These are phyloP conservation scores for Pycnonotus jocosus DNA, from an alignment of 2,113 vertebrate genomes.

Conservation along the genomic window DNA sequence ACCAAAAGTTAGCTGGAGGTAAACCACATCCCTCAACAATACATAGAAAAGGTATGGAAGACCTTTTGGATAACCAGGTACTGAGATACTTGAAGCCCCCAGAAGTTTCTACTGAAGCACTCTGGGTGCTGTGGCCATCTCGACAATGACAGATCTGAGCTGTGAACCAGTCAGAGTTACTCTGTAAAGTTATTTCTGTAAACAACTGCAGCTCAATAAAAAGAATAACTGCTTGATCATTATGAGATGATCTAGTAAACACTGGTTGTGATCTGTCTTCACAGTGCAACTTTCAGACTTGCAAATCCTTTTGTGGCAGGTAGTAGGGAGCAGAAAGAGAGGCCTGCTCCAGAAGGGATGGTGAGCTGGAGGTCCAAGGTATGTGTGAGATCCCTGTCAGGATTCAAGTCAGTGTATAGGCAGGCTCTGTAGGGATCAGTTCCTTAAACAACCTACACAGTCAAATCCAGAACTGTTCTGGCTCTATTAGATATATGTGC, in stretches of 20 bases:
- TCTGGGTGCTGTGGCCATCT: no score
- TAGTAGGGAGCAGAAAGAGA: not conserved
- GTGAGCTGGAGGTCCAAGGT: not conserved
- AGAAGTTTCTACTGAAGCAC: no score
- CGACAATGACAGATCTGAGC: not conserved
- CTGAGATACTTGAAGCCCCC: no score
- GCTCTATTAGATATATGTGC: not conserved
- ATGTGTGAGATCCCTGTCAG: not conserved
- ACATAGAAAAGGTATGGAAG: no score
- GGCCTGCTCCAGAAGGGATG: not conserved
- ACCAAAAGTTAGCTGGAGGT: no score
- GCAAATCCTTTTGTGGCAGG: not conserved
- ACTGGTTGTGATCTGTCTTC: not conserved
- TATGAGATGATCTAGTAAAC: not conserved
- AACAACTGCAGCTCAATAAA: not conserved
- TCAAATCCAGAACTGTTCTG: not conserved
- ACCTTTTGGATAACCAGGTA: no score
- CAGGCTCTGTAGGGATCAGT: rapidly evolving
- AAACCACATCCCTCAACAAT: no score
- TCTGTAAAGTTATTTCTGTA: not conserved
- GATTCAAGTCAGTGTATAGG: not conserved
- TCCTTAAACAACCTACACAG: not conserved
- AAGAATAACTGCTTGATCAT: not conserved
- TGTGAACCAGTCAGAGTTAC: not conserved
- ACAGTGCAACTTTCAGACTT: not conserved